These are phyloP conservation scores for Drosophila anceps DNA, from an alignment of 2,888 invertebrate genomes.

Conservation along the genomic window DNA sequence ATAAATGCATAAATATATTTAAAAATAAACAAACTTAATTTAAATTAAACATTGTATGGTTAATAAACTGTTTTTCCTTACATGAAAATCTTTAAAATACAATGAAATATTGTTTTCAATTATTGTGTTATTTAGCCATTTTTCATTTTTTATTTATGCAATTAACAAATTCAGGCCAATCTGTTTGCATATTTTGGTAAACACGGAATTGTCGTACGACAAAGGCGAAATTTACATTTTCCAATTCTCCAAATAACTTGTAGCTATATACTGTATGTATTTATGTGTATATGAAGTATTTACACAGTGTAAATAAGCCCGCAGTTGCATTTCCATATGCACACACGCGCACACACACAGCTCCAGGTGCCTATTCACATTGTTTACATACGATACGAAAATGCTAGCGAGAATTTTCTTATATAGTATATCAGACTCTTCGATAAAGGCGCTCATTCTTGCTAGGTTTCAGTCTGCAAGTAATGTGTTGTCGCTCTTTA, in stretches of 20 bases:
- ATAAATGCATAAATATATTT: neutral
- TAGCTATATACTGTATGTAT: constrained; percentile 1
- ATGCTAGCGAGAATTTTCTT: constrained; percentile 36
- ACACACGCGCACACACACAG: constrained; percentile 22
- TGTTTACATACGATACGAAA: constrained; percentile 39
- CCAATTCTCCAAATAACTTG: constrained; percentile 11
- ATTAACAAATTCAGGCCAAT: constrained; percentile 19
- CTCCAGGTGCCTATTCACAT: constrained; percentile 27
- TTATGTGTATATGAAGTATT: neutral
- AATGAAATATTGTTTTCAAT: neutral
- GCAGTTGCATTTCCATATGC: constrained; percentile 43
- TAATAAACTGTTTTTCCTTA: constrained; percentile 12
- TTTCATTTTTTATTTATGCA: constrained; percentile 13
- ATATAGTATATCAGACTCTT: constrained; percentile 20
- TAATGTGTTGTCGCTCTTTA: constrained; percentile 9
- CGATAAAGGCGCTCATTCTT: constrained; percentile 44
- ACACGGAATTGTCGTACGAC: constrained; percentile 16
- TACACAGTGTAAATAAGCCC: constrained; percentile 23
- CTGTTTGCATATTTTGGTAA: constrained; percentile 16
- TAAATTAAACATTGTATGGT: constrained; percentile 8
- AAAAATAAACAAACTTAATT: neutral
- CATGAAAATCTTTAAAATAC: neutral
- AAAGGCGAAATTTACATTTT: constrained; percentile 25
- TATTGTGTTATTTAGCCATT: neutral
- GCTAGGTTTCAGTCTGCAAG: constrained; percentile 10